These are phyloP conservation scores for Acronicta alni DNA, from an alignment of 2,888 invertebrate species.

Conservation along the genomic window DNA sequence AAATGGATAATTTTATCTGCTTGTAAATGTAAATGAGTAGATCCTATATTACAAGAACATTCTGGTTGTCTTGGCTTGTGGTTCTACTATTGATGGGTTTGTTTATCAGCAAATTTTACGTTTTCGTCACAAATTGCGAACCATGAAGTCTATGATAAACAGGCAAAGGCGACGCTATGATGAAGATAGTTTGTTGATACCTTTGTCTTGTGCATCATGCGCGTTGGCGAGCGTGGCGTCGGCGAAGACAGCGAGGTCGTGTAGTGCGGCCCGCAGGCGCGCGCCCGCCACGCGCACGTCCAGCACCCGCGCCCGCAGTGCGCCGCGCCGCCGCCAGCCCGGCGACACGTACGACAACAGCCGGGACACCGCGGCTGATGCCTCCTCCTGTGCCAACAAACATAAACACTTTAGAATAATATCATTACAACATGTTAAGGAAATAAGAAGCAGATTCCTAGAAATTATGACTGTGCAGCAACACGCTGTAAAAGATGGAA, in stretches of 20 bases:
- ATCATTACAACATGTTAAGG: background rate
- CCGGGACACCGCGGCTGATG: conserved; percentile 93
- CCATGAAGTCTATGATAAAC: no score
- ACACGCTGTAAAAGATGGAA: background rate
- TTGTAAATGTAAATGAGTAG: no score
- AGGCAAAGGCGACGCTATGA: no score
- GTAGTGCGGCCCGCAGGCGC: conserved; percentile 93
- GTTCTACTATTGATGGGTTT: no score
- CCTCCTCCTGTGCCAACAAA: conserved; percentile 88
- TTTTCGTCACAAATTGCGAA: no score
- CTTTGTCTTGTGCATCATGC: conserved; percentile 94
- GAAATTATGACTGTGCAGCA: background rate
- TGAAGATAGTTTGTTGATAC: conserved; percentile 61
- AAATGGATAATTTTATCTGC: no score
- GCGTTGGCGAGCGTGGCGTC: conserved; percentile 97
- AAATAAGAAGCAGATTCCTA: background rate
- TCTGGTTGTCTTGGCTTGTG: no score
- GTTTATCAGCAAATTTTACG: no score
- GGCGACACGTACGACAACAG: conserved; percentile 93
- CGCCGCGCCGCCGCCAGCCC: conserved; percentile 94
- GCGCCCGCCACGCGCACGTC: conserved; percentile 95
- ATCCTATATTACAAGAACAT: no score
- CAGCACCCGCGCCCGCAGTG: conserved; percentile 93
- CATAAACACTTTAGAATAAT: no score
- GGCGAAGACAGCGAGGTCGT: conserved; percentile 96